Evolutionary conservation across 92 coral and sea anemone species (phyloP), one percentile per base, ranked within the genome.

Genomic region (Chrysogorgia sp.): DNA sequence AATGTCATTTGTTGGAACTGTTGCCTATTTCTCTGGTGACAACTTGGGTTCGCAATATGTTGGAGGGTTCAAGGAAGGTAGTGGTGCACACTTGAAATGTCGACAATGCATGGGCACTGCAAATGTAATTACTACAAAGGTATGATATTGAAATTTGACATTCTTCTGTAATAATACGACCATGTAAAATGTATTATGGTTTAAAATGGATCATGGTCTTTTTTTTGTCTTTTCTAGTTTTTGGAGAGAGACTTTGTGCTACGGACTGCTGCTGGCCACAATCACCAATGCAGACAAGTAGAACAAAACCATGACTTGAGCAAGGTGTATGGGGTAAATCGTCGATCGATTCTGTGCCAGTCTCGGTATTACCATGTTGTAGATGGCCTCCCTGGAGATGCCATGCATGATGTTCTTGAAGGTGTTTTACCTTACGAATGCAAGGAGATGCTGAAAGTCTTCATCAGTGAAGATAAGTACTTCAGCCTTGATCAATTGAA

Each of bases 241-340:
- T 40, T 31, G 31, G 71, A 64, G 71, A 64, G 35, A 30, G 13
- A 64, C 10, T 33, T 64, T n/a, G n/a, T n/a, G n/a, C n/a, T n/a
- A n/a, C n/a, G n/a, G n/a, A n/a, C n/a, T n/a, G n/a, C n/a, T n/a
- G n/a, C n/a, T n/a, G n/a, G n/a, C n/a, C n/a, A n/a, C n/a, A n/a
- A n/a, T n/a, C n/a, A n/a, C 22, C 71, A 64, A 3, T 64, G 71
- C 25, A 40, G 35, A 7, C 35, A 21, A 15, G 26, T 64, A 0
- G 13, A 64, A 37, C 71, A 64, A 23, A 40, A 64, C n/a, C 19
- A 64, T 1, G 45, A 64, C 20, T 64, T 64, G 71, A 17, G 71
- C 20, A 64, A 64, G 35, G 35, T 64, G 71, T 64, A 64, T 64
- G 71, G 71, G 21, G 71, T 64, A 64, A 2, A 48, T 48, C 31